These are phyloP conservation scores for Avahi laniger DNA, from an alignment of 2,797 vertebrate genomes.

Conservation along the genomic window DNA sequence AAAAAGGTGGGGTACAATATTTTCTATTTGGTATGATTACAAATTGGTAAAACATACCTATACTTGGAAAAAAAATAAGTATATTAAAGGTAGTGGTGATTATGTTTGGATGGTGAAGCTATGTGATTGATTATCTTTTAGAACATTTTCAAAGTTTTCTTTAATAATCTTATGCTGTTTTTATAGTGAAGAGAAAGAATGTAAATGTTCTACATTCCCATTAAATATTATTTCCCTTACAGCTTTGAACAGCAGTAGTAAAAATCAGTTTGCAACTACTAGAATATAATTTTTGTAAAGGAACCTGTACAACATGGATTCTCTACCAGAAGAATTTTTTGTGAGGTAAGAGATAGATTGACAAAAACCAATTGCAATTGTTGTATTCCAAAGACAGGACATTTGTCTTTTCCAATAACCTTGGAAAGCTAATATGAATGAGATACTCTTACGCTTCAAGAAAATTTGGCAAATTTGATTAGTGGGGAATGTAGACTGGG, in stretches of 20 bases:
- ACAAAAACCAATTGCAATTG: neutral
- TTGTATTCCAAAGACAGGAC: neutral
- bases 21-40: neutral
- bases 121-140: neutral
- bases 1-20: neutral
- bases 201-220: neutral
- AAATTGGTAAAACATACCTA: slow-evolving; percentile 42
- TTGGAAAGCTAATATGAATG: neutral
- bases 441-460: neutral
- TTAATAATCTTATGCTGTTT: neutral
- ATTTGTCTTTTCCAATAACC: slow-evolving; percentile 29
- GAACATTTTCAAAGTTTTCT: neutral
- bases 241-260: slow-evolving; percentile 51
- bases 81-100: neutral
- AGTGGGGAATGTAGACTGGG: neutral
- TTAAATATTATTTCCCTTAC: slow-evolving; percentile 59
- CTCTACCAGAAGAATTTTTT: slow-evolving; percentile 61
- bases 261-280: slow-evolving; percentile 29
- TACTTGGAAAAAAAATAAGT: neutral
- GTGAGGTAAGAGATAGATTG: slow-evolving; percentile 58
- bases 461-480: neutral
- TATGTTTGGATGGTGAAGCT: slow-evolving; percentile 40
- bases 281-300: slow-evolving; percentile 40
- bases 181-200: neutral
- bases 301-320: slow-evolving; percentile 66